Percentiles rank a stretch among this genome's conserved stretches.
Evolutionary conservation across 2,797 vertebrate species (phyloP).

Genomic region (Luscinia megarhynchos): DNA sequence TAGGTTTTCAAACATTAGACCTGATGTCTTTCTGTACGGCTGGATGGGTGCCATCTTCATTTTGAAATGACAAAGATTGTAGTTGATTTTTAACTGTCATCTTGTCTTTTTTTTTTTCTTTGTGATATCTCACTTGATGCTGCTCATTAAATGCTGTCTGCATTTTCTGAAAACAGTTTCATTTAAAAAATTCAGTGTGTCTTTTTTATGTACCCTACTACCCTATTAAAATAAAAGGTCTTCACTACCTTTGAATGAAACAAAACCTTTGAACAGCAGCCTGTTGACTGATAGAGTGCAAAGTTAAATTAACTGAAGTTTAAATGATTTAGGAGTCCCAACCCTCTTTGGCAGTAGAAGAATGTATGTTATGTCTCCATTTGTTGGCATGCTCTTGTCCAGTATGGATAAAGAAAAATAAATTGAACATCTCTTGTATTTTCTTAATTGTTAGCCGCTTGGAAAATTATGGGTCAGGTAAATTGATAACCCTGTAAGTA

Average conservation of each 20-base stretch:
- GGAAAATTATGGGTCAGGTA: slow-evolving; percentile 82
- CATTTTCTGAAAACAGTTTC: background rate
- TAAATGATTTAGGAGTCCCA: background rate
- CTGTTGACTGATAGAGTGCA: background rate
- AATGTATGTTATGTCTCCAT: slow-evolving; percentile 46
- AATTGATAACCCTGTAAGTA: slow-evolving; percentile 81
- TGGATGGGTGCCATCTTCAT: background rate
- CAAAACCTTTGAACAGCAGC: background rate
- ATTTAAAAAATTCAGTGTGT: background rate
- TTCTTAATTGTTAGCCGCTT: slow-evolving; percentile 84
- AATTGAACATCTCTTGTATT: slow-evolving; percentile 82
- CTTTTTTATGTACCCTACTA: background rate
- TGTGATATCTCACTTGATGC: background rate
- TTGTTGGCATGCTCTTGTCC: slow-evolving; percentile 51
- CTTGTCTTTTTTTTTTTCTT: background rate
- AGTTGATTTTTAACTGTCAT: background rate
- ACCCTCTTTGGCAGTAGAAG: background rate
- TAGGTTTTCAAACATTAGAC: background rate
- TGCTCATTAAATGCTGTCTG: slow-evolving; percentile 3
- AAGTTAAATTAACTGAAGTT: background rate
- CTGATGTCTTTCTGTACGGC: background rate
- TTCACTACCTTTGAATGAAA: background rate
- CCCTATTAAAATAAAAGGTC: background rate
- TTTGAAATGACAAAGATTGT: background rate
- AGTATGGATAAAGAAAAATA: slow-evolving; percentile 43